phyloP scores from a whole-genome alignment of 2,113 vertebrate species.

The Urocynchramus pylzowi region DNA sequence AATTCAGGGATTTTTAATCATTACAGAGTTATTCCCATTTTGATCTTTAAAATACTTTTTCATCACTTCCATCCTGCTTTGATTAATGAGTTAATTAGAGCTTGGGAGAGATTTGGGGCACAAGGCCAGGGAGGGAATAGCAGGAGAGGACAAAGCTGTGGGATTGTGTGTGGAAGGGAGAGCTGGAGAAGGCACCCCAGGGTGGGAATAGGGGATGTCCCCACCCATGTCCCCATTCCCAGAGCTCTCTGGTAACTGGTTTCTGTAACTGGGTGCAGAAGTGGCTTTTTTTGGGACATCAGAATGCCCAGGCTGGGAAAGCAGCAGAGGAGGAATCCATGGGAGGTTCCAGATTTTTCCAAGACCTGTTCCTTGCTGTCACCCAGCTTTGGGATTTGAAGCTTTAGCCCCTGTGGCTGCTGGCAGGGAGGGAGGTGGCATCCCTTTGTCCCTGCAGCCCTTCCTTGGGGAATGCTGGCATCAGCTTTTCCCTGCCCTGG shows the following conservation, averaged over 20 bases:
- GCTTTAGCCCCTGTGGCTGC: neutral
- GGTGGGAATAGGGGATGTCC: neutral
- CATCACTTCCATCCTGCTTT: neutral
- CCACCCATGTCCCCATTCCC: neutral
- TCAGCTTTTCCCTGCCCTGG: neutral
- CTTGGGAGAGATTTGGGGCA: neutral
- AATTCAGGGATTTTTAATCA: neutral
- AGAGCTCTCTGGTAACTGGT: neutral
- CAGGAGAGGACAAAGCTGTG: fast-evolving
- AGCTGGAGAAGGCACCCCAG: neutral
- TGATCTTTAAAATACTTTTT: neutral
- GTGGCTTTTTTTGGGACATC: fast-evolving
- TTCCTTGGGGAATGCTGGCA: neutral
- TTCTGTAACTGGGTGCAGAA: neutral
- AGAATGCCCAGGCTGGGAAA: neutral
- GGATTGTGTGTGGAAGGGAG: neutral
- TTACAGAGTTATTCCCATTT: fast-evolving
- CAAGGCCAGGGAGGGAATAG: neutral
- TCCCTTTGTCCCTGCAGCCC: neutral
- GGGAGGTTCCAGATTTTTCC: neutral
- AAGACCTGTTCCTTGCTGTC: neutral
- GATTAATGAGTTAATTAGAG: neutral
- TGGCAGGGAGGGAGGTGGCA: neutral
- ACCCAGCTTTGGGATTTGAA: neutral
- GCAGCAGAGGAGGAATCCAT: neutral